Evolutionary conservation across 1,140 invertebrate genomes (phyloP), one percentile per base, ranked within the genome.

Genomic region (Pogonus chalceus): DNA sequence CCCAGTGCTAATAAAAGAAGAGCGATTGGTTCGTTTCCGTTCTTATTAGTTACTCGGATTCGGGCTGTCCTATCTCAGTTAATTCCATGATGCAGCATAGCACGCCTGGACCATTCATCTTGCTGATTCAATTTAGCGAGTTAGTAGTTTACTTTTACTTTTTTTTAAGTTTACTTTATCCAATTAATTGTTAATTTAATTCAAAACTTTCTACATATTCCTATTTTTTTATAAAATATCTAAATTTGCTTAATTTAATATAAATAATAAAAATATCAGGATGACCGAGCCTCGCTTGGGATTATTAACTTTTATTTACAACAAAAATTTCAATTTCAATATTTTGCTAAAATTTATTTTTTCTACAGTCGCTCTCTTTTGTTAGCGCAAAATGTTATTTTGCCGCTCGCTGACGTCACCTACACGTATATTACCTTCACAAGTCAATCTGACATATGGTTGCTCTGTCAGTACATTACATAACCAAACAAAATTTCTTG

Each of bases 91-190:
- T 43, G 37, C 37, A 43, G 37, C 18, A 16, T 9, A 43, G 9
- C 18, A 4, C 37, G 37, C 18, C n/a, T n/a, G n/a, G n/a, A n/a
- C 26, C 37, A 43, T 43, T 43, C 37, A 43, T 43, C 37, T 43
- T 43, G 37, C 18, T 43, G 37, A 43, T 43, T 43, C 37, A 43
- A 43, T 43, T 43, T 43, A 18, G 7, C 37, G 18, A 43, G 37
- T 43, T 43, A 43, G 37, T 10, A 43, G 9, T 43, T 43, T 43
- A 10, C 9, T 18, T 43, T 43, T 43, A 43, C 18, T 43, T 12
- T 43, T 43, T 43, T 10, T 43, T 12, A 31, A 31, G 26, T 31
- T 43, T 18, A 43, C 37, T 9, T 43, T 7, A 43, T 43, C 18
- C 37, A 43, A 43, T 43, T 43, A 43, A 43, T 18, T 7, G 7